These are phyloP conservation scores for Mastomys natalensis DNA, from an alignment of 2,113 vertebrate genomes.

Conservation along the genomic window DNA sequence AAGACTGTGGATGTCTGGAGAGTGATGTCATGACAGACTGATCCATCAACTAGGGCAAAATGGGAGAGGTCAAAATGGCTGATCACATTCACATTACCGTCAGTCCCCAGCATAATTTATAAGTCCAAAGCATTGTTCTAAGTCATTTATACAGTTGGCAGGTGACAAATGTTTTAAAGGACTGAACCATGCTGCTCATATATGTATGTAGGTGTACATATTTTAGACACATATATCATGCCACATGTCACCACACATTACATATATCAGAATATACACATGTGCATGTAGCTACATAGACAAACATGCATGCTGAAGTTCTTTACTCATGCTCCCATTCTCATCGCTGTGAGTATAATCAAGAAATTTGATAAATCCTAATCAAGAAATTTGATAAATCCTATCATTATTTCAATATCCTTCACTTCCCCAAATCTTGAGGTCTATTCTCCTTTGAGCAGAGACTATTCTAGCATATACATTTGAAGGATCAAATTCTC, in stretches of 20 bases:
- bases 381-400: constrained; percentile 1
- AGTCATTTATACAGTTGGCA: constrained; percentile 56
- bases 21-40: constrained; percentile 55
- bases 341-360: background rate
- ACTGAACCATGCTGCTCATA: background rate
- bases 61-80: constrained; percentile 43
- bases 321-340: background rate
- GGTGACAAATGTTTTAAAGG: constrained; percentile 53
- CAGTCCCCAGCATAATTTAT: constrained; percentile 50
- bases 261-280: background rate
- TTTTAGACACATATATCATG: background rate
- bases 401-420: background rate
- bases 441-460: background rate
- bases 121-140: constrained; percentile 39
- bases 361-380: constrained; percentile 1
- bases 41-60: constrained; percentile 34
- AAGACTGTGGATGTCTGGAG: constrained; percentile 11
- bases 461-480: background rate
- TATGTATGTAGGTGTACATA: background rate
- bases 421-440: background rate
- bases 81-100: constrained; percentile 55
- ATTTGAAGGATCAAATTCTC: background rate
- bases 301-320: background rate
- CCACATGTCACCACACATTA: background rate
- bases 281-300: background rate